Percentiles rank a stretch among this genome's conserved stretches.
phyloP scores from a whole-genome alignment of 2,113 vertebrate genomes.

The Datnioides undecimradiatus region DNA sequence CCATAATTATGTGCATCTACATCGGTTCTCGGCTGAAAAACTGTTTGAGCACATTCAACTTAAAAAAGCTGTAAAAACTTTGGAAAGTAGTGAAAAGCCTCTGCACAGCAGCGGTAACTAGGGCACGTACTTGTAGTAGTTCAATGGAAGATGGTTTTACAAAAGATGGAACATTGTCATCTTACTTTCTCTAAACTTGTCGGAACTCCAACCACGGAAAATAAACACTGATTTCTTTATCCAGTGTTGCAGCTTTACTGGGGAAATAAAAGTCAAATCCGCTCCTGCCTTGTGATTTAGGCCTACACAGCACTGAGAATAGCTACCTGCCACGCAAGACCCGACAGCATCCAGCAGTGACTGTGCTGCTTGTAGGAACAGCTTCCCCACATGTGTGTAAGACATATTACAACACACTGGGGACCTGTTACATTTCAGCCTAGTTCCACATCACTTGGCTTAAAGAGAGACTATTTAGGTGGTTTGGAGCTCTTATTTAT shows the following conservation, averaged over 20 bases:
- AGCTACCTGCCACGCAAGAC: conserved; percentile 52
- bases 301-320: conserved; percentile 24
- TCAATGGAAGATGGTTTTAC: conserved; percentile 24
- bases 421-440: conserved; percentile 72
- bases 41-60: not conserved
- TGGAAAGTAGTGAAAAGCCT: conserved; percentile 22
- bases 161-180: conserved; percentile 17
- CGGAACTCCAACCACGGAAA: conserved; percentile 1
- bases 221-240: conserved; percentile 26
- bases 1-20: not conserved
- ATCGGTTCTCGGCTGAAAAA: conserved; percentile 6
- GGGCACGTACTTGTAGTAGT: conserved; percentile 8
- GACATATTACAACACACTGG: conserved; percentile 73
- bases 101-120: conserved; percentile 5
- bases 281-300: conserved; percentile 43
- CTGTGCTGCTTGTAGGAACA: conserved; percentile 49
- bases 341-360: conserved; percentile 47
- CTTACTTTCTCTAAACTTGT: not conserved
- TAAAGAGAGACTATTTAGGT: conserved; percentile 70
- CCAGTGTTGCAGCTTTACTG: not conserved
- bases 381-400: conserved; percentile 67
- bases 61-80: conserved; percentile 23
- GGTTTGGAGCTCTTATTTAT: conserved; percentile 69
- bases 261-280: conserved; percentile 10
- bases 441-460: conserved; percentile 72